phyloP scores from a whole-genome alignment of 2,797 vertebrate species.

The Anolis apletophallus region DNA sequence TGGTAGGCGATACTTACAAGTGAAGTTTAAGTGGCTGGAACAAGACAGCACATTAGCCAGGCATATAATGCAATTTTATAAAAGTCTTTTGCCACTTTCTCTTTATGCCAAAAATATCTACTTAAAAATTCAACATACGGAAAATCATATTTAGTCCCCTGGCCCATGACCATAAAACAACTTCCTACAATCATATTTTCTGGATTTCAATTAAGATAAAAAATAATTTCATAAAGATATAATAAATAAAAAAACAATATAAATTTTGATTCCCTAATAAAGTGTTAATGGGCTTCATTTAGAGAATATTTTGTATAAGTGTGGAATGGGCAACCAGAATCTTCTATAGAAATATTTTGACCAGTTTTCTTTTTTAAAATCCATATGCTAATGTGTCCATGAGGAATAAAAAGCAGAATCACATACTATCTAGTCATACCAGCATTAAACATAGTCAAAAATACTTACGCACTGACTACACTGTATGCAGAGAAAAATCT shows the following conservation, averaged over 20 bases:
- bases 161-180: no score
- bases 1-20: neutral
- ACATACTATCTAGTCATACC: no score
- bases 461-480: no score
- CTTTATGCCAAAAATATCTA: neutral
- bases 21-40: constrained; percentile 3
- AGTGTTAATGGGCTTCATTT: neutral
- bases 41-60: neutral
- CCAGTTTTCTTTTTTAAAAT: no score
- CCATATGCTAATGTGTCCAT: no score
- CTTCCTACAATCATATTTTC: neutral
- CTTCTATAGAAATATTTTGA: no score
- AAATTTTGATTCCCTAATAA: no score
- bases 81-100: neutral
- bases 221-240: neutral
- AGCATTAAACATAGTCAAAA: no score
- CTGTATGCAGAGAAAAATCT: no score
- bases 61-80: neutral
- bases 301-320: neutral
- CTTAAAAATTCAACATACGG: neutral
- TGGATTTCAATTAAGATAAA: neutral
- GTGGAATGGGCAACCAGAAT: neutral
- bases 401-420: no score
- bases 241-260: neutral
- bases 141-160: neutral